Conservation (phyloP, 2,888 invertebrate genomes). For the Cyaniris semiargus region DNA sequence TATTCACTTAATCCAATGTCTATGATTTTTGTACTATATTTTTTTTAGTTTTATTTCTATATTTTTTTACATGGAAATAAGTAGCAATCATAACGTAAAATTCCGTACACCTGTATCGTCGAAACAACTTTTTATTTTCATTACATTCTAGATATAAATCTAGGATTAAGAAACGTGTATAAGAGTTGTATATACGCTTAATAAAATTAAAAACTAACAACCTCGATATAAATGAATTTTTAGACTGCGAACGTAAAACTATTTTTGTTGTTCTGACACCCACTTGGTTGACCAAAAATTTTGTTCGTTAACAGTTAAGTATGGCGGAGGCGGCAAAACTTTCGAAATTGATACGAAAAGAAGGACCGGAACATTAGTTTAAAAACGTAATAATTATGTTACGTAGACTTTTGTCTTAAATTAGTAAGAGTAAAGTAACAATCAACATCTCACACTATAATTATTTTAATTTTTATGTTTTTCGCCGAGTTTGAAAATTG, state of each 20-base stretch:
- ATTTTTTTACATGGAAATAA: neutral
- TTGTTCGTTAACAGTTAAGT: neutral
- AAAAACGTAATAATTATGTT: no score
- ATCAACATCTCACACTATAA: no score
- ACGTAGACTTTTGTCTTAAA: no score
- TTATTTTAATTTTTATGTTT: no score
- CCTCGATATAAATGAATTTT: conserved; percentile 12
- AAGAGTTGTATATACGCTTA: conserved; percentile 24
- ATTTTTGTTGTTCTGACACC: neutral
- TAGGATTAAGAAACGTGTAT: conserved; percentile 26
- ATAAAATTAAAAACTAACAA: conserved; percentile 18
- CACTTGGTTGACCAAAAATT: neutral
- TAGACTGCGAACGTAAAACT: conserved; percentile 3
- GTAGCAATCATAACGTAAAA: neutral
- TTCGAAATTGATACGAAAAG: no score
- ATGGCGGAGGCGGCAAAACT: no score
- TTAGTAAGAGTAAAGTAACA: no score
- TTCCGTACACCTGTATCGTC: neutral
- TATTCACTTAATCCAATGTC: neutral
- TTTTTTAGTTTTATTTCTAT: neutral
- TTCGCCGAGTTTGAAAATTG: no score
- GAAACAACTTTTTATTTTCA: conserved; percentile 8
- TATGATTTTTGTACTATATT: neutral
- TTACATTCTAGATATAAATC: conserved; percentile 27
- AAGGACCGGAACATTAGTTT: no score